These are phyloP conservation scores for Phyllotreta striolata DNA, from an alignment of 2,888 invertebrate genomes.

Conservation along the genomic window DNA sequence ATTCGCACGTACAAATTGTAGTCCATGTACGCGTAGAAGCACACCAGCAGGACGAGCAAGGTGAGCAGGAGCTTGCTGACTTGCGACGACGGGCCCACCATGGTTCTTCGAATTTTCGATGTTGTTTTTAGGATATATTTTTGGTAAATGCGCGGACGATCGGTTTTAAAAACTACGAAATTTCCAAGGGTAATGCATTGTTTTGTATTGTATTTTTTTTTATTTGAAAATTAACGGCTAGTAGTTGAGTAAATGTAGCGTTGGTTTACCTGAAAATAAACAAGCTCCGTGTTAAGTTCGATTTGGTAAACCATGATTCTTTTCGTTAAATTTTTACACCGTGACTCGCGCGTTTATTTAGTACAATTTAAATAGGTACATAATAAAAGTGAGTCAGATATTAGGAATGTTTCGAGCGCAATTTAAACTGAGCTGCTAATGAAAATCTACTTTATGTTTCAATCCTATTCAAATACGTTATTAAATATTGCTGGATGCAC, in stretches of 20 bases:
- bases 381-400: no score
- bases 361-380: no score
- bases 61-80: slow-evolving; percentile 73
- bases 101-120: slow-evolving; percentile 46
- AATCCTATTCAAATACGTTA: no score
- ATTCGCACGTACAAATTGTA: slow-evolving; percentile 74
- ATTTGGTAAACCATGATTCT: background rate
- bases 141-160: slow-evolving; percentile 25
- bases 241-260: background rate
- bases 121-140: no score
- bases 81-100: slow-evolving; percentile 79
- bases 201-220: background rate
- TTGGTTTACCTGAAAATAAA: slow-evolving; percentile 25
- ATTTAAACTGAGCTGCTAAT: no score
- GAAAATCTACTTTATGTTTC: no score
- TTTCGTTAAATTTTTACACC: background rate
- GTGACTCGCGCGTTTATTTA: no score
- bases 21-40: slow-evolving; percentile 79
- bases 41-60: slow-evolving; percentile 66
- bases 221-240: no score
- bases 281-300: background rate
- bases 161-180: slow-evolving; percentile 23
- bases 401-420: no score
- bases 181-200: slow-evolving; percentile 19
- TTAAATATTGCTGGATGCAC: no score